Evolutionary conservation across 2,113 vertebrate species (phyloP), one percentile per base, ranked within the genome.

Genomic region (Megalops atlanticus): DNA sequence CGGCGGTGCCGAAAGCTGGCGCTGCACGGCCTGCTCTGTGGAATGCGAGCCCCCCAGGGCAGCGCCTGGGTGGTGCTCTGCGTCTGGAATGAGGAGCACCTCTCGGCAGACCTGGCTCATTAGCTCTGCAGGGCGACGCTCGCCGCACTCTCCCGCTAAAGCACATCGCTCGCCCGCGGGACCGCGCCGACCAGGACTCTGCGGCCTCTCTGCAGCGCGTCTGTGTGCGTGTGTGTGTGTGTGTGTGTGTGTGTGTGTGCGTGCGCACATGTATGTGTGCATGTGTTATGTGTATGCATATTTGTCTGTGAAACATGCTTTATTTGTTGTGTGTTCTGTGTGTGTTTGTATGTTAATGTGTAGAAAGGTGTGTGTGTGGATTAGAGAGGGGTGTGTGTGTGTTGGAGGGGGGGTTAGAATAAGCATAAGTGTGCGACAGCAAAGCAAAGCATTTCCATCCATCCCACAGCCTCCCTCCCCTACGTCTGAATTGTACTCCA

Each of bases 61-160:
- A 11, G 58, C 7, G 58, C 31, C 58, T 64, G 58, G 58, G 58
- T 64, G 58, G 58, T 64, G 58, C 24, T 64, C 58, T 64, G 52
- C 79, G 86, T 79, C 1, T 83, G 79, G 73, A 80, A 82, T 47
- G 33, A 74, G 78, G 75, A 75, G 82, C 80, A 79, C 73, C 73
- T 79, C 81, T 82, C 87, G 85, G 83, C 83, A 87, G 81, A 81
- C 80, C 80, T 83, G 72, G 54, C 39, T 81, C 54, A 79, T 84
- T 84, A 38, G 69, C 11, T 15, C 31, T 36, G 35, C 31, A 27
- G 14, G 31, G 69, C 11, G 36, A 71, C 31, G 35, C 33, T 14
- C 11, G 31, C 10, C 0, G 8, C 7, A 11, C 69, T 36, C 14
- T 36, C 69, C 18, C 31, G 21, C 18, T 1, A 3, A 14, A 38